These are phyloP conservation scores for Lepus oiostolus DNA, from an alignment of 2,797 vertebrate genomes.

Conservation along the genomic window DNA sequence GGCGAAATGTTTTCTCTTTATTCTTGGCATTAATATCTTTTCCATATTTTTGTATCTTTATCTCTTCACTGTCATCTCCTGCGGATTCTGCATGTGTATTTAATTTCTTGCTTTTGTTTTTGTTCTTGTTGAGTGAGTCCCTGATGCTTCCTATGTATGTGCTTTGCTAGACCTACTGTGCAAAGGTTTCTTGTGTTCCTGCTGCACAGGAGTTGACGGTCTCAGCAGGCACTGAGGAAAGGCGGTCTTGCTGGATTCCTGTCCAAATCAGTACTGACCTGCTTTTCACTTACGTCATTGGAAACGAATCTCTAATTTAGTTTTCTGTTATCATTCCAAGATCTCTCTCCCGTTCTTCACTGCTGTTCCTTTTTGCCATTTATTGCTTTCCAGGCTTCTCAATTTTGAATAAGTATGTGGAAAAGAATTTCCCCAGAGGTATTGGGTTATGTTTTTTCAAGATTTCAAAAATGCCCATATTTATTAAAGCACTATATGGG, in stretches of 20 bases:
- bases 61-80: slow-evolving; percentile 33
- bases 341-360: not conserved
- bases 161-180: slow-evolving; percentile 2
- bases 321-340: not conserved
- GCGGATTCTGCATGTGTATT: slow-evolving; percentile 47
- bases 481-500: slow-evolving; percentile 7
- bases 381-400: slow-evolving; percentile 47
- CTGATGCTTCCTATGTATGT: not conserved
- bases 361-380: not conserved
- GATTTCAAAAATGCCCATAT: slow-evolving; percentile 18
- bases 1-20: slow-evolving; percentile 50
- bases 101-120: slow-evolving; percentile 32
- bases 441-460: slow-evolving; percentile 41
- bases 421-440: slow-evolving; percentile 22
- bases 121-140: slow-evolving; percentile 11
- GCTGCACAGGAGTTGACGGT: not conserved
- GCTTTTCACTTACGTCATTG: not conserved
- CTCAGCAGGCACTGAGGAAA: not conserved
- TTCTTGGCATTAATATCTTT: slow-evolving; percentile 44
- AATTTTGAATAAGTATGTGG: slow-evolving; percentile 9
- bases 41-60: slow-evolving; percentile 62
- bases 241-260: not conserved
- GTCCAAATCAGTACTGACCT: not conserved
- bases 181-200: not conserved
- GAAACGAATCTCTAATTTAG: slow-evolving; percentile 38